A percentile compares a stretch with the other conserved stretches of the same genome.
These are phyloP conservation scores for Drosophila demipolita DNA, from an alignment of 2,888 invertebrate species.

Conservation along the genomic window DNA sequence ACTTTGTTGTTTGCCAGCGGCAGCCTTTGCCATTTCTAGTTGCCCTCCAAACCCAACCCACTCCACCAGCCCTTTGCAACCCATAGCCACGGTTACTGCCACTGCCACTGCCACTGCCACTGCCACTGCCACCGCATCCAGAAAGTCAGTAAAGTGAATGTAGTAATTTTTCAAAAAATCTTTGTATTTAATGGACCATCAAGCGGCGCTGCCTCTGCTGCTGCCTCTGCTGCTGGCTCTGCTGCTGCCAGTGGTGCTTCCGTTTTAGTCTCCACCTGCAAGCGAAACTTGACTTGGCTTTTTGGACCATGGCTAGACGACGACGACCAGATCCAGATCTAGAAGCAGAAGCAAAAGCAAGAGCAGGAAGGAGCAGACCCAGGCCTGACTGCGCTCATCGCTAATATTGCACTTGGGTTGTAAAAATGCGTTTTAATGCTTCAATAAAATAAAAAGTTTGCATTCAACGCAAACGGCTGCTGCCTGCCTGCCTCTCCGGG, in stretches of 20 bases:
- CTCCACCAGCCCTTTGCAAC: background rate
- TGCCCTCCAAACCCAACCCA: constrained; percentile 10
- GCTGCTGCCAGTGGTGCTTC: background rate
- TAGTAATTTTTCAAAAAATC: constrained; percentile 81
- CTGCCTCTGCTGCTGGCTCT: background rate
- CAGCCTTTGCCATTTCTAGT: constrained; percentile 72
- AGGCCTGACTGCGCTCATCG: constrained; percentile 44
- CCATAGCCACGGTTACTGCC: background rate
- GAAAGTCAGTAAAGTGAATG: constrained; percentile 65
- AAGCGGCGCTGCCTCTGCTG: constrained; percentile 51
- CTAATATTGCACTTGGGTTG: constrained; percentile 78
- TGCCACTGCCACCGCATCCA: background rate
- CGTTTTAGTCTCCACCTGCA: constrained; percentile 11
- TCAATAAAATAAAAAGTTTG: constrained; percentile 83
- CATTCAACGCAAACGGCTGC: constrained; percentile 63
- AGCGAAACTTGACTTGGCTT: constrained; percentile 29
- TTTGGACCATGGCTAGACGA: constrained; percentile 51
- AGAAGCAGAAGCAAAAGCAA: too few species aligned
- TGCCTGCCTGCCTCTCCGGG: background rate
- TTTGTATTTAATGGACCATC: constrained; percentile 83
- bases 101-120: background rate
- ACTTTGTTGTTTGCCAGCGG: constrained; percentile 82
- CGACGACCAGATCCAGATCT: too few species aligned
- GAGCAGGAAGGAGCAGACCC: constrained; percentile 8
- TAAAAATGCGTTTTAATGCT: constrained; percentile 83